Evolutionary conservation across 1,140 invertebrate genomes (phyloP).

Genomic region (Heliconius melpomene): DNA sequence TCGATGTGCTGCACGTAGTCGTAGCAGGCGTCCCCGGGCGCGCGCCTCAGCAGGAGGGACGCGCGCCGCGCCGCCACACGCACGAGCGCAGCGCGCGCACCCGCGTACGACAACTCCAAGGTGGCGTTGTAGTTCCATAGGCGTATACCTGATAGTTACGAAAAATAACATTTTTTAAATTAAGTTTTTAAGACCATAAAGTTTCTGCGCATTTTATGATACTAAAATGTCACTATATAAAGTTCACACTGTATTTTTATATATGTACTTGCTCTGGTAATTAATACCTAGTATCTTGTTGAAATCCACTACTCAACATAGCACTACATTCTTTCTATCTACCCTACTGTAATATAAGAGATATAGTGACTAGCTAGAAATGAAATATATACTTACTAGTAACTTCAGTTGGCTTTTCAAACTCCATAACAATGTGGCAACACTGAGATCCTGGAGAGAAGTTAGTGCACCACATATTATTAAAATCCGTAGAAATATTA

Average conservation of each 20-base stretch:
- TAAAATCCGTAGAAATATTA: slow-evolving; percentile 82
- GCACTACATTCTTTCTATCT: too few relatives aligned
- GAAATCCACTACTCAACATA: too few relatives aligned
- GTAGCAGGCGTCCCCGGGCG: slow-evolving; percentile 87
- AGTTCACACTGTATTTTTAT: too few relatives aligned
- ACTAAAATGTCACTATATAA: too few relatives aligned
- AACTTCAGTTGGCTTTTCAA: slow-evolving; percentile 78
- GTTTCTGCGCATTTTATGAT: too few relatives aligned
- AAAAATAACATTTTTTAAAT: too few relatives aligned
- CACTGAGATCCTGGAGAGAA: slow-evolving; percentile 66
- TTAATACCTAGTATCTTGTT: too few relatives aligned
- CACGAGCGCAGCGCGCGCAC: slow-evolving; percentile 82
- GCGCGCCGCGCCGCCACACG: slow-evolving; percentile 54
- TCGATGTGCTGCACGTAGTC: slow-evolving; percentile 87
- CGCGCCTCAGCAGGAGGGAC: slow-evolving; percentile 82
- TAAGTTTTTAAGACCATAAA: too few relatives aligned
- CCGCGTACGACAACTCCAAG: slow-evolving; percentile 87
- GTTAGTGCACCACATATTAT: slow-evolving; percentile 84
- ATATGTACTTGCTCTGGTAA: too few relatives aligned
- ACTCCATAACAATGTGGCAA: slow-evolving; percentile 79
- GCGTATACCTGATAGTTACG: slow-evolving; percentile 77
- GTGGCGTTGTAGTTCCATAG: slow-evolving; percentile 93
- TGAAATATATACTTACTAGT: slow-evolving; percentile 45
- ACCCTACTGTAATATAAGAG: not conserved
- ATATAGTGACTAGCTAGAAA: not conserved